Evolutionary conservation across 2,113 vertebrate species (phyloP).

Genomic region (Rhinolophus ferrumequinum): DNA sequence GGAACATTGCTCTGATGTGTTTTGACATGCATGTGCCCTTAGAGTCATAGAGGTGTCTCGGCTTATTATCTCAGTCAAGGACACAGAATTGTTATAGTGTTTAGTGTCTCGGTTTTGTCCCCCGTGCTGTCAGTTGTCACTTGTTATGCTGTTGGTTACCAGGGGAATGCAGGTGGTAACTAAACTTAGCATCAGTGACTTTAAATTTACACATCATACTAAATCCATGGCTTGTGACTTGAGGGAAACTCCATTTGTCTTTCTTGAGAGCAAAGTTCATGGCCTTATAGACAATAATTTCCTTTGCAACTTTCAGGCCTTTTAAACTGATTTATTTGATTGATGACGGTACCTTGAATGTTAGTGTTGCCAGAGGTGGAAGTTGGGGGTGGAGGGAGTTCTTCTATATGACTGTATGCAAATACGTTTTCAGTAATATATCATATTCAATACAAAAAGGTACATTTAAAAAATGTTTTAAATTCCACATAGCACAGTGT

Average conservation of each 20-base stretch:
- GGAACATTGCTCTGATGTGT: background rate
- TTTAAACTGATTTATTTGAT: background rate
- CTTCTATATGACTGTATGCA: background rate
- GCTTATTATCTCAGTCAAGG: background rate
- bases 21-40: background rate
- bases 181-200: slow-evolving; percentile 35
- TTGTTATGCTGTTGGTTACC: slow-evolving; percentile 4
- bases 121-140: slow-evolving; percentile 21
- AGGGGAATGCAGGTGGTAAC: background rate
- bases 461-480: background rate
- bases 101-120: background rate
- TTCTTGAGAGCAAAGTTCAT: background rate
- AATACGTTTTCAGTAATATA: background rate
- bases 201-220: background rate
- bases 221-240: background rate
- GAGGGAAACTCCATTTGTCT: background rate
- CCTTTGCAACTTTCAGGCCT: background rate
- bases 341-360: background rate
- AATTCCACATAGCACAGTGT: background rate
- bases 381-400: background rate
- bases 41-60: background rate
- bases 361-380: background rate
- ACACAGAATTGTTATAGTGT: background rate
- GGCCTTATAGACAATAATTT: background rate
- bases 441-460: background rate